phyloP scores from a whole-genome alignment of 1,140 invertebrate genomes.

The Leptoteleia sp. region DNA sequence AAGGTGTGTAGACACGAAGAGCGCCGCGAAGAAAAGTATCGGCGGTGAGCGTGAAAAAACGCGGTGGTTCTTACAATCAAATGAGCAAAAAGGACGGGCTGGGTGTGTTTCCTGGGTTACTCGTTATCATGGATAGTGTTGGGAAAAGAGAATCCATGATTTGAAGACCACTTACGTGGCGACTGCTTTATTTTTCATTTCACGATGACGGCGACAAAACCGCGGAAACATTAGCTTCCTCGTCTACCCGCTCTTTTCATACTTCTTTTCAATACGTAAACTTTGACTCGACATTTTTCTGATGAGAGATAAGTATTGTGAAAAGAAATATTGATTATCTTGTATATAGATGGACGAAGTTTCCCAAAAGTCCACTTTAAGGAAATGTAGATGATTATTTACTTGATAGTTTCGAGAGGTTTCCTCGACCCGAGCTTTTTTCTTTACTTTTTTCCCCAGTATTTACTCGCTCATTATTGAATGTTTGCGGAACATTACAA shows the following conservation, averaged over 20 bases:
- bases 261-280: constrained; percentile 29
- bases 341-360: no score
- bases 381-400: no score
- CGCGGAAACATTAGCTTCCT: constrained; percentile 19
- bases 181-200: constrained; percentile 43
- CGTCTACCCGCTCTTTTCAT: constrained; percentile 16
- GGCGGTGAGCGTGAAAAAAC: constrained; percentile 33
- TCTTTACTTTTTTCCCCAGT: no score
- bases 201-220: constrained; percentile 21
- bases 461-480: no score
- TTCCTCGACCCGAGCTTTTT: no score
- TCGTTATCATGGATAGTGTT: constrained; percentile 24
- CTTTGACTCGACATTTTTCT: no score
- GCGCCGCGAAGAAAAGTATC: constrained; percentile 25
- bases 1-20: constrained; percentile 9
- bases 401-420: no score
- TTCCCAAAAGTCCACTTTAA: no score
- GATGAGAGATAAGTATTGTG: no score
- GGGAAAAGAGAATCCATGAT: constrained; percentile 26
- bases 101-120: constrained; percentile 17
- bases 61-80: constrained; percentile 31
- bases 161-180: constrained; percentile 41
- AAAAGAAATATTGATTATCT: no score
- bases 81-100: constrained; percentile 33
- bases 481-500: no score